Conservation (phyloP, 2,888 invertebrate species). For the Apotomis capreana region DNA sequence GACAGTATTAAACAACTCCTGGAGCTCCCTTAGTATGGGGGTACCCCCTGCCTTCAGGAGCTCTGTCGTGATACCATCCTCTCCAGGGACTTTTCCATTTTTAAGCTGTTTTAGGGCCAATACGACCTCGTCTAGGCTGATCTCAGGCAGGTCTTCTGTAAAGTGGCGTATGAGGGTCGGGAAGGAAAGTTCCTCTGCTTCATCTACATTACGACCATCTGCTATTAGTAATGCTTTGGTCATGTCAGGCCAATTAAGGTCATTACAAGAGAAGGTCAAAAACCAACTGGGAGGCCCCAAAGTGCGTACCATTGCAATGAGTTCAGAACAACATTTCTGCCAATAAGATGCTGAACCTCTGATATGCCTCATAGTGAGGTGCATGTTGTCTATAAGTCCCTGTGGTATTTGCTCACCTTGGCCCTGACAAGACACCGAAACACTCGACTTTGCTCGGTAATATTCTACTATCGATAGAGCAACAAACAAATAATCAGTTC, state of each 20-base stretch:
- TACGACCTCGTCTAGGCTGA: too few species aligned
- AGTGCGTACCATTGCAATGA: conserved; percentile 54
- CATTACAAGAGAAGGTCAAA: conserved; percentile 51
- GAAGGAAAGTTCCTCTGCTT: conserved; percentile 41
- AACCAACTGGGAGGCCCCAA: conserved; percentile 57
- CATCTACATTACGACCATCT: conserved; percentile 43
- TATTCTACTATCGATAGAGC: conserved; percentile 52
- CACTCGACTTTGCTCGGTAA: conserved; percentile 48
- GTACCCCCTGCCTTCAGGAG: too few species aligned
- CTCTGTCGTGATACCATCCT: too few species aligned
- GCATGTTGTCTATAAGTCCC: conserved; percentile 50
- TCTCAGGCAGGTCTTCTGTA: too few species aligned
- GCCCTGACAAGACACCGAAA: conserved; percentile 51
- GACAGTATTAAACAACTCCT: too few species aligned
- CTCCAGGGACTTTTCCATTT: too few species aligned
- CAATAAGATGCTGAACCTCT: conserved; percentile 54
- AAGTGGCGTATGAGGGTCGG: too few species aligned
- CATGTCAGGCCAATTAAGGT: conserved; percentile 55
- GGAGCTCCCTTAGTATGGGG: too few species aligned
- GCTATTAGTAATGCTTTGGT: conserved; percentile 55
- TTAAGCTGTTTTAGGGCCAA: too few species aligned
- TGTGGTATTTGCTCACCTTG: conserved; percentile 44
- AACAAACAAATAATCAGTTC: conserved; percentile 55
- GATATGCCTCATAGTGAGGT: conserved; percentile 54
- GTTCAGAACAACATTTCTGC: conserved; percentile 50